Conservation (phyloP, 2,888 invertebrate genomes). For the Melieria crassipennis region DNA sequence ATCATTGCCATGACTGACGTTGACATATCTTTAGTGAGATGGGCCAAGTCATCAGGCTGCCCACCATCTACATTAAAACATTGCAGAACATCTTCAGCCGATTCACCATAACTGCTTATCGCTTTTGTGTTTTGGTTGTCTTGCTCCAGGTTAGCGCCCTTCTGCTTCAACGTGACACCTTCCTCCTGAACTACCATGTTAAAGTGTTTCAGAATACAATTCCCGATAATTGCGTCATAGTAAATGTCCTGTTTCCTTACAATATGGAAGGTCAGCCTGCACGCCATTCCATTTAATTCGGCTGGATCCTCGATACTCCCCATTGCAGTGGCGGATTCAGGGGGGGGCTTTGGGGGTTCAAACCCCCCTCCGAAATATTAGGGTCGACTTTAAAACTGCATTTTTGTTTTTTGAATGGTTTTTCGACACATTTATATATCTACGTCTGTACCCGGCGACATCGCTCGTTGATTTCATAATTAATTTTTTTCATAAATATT, state of each 20-base stretch:
- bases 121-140: background rate
- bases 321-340: no score
- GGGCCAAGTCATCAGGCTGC: background rate
- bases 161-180: background rate
- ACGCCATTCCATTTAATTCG: no score
- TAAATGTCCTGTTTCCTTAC: background rate
- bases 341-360: no score
- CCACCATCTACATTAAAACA: background rate
- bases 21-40: background rate
- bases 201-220: background rate
- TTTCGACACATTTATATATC: no score
- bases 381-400: no score
- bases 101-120: background rate
- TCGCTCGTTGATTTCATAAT: no score
- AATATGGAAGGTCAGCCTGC: no score
- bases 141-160: background rate
- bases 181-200: constrained; percentile 4
- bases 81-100: background rate
- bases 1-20: background rate
- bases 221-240: constrained; percentile 6
- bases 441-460: no score
- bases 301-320: no score
- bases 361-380: no score
- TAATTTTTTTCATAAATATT: no score
- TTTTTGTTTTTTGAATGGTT: no score